Conservation (phyloP, 2,888 invertebrate species). For the Yponomeuta cagnagella region DNA sequence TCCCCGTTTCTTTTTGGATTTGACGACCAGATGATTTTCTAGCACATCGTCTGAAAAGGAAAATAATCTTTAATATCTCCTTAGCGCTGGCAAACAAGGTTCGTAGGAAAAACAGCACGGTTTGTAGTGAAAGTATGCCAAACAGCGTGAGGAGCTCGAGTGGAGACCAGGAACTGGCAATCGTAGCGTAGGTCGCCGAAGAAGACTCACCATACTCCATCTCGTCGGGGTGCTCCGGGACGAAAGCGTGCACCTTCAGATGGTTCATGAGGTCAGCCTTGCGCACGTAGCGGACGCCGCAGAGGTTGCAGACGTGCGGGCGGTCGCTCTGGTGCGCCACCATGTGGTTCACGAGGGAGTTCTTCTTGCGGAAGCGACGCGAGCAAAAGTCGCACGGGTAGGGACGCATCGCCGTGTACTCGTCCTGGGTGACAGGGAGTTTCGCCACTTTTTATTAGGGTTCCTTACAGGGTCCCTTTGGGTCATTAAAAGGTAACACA, state of each 20-base stretch:
- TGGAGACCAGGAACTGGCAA: too few relatives aligned
- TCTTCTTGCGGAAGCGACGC: slow-evolving; percentile 87
- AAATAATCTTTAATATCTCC: too few relatives aligned
- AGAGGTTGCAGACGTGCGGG: slow-evolving; percentile 88
- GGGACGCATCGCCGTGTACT: slow-evolving; percentile 84
- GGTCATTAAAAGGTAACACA: too few relatives aligned
- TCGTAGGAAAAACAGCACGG: too few relatives aligned
- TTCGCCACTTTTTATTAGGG: too few relatives aligned
- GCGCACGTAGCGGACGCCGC: slow-evolving; percentile 86
- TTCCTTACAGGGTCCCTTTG: too few relatives aligned
- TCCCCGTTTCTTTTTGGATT: slow-evolving; percentile 67
- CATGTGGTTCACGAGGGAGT: slow-evolving; percentile 90
- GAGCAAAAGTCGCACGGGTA: slow-evolving; percentile 93
- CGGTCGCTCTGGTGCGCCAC: slow-evolving; percentile 90
- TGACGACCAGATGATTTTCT: slow-evolving; percentile 48
- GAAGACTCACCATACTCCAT: slow-evolving; percentile 64
- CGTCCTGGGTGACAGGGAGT: slow-evolving; percentile 57
- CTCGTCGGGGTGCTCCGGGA: slow-evolving; percentile 79
- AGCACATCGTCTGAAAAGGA: slow-evolving; percentile 45
- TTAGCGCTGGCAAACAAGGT: too few relatives aligned
- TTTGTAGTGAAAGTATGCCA: too few relatives aligned
- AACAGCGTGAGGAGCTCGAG: too few relatives aligned
- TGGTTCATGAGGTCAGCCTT: slow-evolving; percentile 89
- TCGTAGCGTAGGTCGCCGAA: too few relatives aligned
- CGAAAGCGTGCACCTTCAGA: slow-evolving; percentile 86